These are phyloP conservation scores for Hydrozoanthus gracilis DNA, from an alignment of 92 coral and sea anemone species.

Conservation along the genomic window DNA sequence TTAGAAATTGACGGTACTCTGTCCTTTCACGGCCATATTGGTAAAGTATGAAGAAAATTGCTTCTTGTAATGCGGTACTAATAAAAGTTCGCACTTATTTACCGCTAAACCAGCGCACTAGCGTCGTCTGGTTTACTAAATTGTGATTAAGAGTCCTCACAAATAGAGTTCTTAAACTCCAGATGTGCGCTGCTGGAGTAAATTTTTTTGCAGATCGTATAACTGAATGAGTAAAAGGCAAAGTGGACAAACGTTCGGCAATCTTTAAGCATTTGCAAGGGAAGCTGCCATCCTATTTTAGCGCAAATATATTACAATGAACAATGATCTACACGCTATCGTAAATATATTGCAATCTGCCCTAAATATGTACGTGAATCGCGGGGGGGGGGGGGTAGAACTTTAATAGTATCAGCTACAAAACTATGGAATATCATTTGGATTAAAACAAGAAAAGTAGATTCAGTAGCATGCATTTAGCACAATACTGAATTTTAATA, in stretches of 20 bases:
- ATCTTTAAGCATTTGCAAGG: slow-evolving; percentile 18
- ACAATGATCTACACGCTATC: not conserved
- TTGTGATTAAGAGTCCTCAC: too few relatives aligned
- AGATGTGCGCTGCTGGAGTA: too few relatives aligned
- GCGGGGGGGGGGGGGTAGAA: not conserved
- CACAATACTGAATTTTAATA: not conserved
- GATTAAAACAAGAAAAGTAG: not conserved
- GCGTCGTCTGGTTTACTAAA: not conserved
- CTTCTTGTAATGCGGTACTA: too few relatives aligned
- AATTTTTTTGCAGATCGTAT: too few relatives aligned
- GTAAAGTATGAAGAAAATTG: too few relatives aligned
- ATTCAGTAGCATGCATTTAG: too few relatives aligned
- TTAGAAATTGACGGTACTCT: too few relatives aligned
- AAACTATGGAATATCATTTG: not conserved
- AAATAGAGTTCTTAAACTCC: too few relatives aligned
- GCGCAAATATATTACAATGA: too few relatives aligned
- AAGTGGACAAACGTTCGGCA: slow-evolving; percentile 26
- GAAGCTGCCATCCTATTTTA: too few relatives aligned
- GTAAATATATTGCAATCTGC: not conserved
- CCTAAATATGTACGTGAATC: slow-evolving; percentile 8
- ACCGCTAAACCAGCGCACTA: not conserved
- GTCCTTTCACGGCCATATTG: too few relatives aligned
- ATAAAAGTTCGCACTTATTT: not conserved
- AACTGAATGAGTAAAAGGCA: slow-evolving; percentile 19
- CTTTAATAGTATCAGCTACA: slow-evolving; percentile 1